Evolutionary conservation across 2,113 vertebrate species (phyloP).

Genomic region (Dasyurus viverrinus): DNA sequence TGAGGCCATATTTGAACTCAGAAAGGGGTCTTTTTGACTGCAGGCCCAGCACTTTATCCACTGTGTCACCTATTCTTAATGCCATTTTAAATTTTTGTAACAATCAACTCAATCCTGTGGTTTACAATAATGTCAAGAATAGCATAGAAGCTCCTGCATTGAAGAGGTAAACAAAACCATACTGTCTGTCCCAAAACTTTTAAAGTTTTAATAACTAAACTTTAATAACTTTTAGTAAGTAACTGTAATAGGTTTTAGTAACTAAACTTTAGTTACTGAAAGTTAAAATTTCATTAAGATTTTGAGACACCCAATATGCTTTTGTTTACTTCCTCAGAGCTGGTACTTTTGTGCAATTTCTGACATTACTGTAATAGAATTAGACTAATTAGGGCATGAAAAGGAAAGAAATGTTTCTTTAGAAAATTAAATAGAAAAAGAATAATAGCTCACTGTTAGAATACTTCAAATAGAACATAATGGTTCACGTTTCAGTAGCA

Average conservation of each 20-base stretch:
- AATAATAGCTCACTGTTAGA: constrained; percentile 18
- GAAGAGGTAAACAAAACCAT: background rate
- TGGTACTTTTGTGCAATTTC: background rate
- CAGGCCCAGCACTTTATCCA: background rate
- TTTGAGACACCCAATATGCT: background rate
- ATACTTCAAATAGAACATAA: constrained; percentile 10
- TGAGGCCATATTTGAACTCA: background rate
- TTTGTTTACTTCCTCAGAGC: background rate
- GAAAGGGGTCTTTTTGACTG: background rate
- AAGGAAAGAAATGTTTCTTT: constrained; percentile 22
- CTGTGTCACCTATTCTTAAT: background rate
- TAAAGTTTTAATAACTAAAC: background rate
- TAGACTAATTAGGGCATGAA: constrained; percentile 11
- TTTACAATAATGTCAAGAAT: background rate
- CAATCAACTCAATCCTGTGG: constrained; percentile 15
- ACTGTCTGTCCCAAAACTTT: background rate
- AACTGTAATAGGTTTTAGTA: too few species aligned
- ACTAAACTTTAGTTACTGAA: background rate
- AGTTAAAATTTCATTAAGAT: background rate
- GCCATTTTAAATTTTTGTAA: background rate
- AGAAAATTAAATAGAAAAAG: background rate
- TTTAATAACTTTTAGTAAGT: background rate
- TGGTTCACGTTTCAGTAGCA: background rate
- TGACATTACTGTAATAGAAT: constrained; percentile 18
- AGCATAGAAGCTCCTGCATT: background rate